Conservation (phyloP, 2,888 invertebrate species). For the Ctena decussata region DNA sequence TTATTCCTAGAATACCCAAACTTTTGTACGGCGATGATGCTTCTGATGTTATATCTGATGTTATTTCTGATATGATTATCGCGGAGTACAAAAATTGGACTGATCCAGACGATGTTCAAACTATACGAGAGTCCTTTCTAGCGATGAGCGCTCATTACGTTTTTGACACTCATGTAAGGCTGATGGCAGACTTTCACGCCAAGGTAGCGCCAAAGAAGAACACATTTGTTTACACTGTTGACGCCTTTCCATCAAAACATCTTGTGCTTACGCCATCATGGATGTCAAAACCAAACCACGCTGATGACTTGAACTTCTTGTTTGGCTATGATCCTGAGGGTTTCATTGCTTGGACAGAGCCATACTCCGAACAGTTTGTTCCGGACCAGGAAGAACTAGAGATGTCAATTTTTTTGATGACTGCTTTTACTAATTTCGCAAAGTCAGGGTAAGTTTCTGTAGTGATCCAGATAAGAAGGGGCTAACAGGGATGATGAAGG, state of each 20-base stretch:
- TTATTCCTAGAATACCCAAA: neutral
- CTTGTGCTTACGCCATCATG: conserved; percentile 68
- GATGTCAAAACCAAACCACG: conserved; percentile 77
- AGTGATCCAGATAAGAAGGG: too few relatives aligned
- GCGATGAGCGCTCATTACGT: conserved; percentile 91
- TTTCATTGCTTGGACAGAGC: neutral
- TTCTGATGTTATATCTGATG: conserved; percentile 15
- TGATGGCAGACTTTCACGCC: neutral
- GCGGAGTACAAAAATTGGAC: conserved; percentile 33
- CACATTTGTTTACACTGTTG: conserved; percentile 47
- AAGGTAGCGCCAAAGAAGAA: neutral
- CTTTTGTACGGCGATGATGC: conserved; percentile 7
- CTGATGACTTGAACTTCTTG: conserved; percentile 52
- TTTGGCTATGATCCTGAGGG: neutral
- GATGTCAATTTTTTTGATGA: neutral
- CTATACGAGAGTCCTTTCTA: neutral
- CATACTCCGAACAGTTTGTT: neutral
- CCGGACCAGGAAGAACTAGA: neutral
- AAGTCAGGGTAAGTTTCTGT: neutral
- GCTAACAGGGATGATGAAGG: too few relatives aligned
- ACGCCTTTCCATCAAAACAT: conserved; percentile 68
- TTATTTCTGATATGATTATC: conserved; percentile 17
- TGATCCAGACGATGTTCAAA: conserved; percentile 90
- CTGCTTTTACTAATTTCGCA: neutral
- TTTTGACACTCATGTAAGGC: conserved; percentile 95